Percentiles rank a stretch among this genome's conserved stretches.
Evolutionary conservation across 2,113 vertebrate species (phyloP).

Genomic region (Gulo gulo): DNA sequence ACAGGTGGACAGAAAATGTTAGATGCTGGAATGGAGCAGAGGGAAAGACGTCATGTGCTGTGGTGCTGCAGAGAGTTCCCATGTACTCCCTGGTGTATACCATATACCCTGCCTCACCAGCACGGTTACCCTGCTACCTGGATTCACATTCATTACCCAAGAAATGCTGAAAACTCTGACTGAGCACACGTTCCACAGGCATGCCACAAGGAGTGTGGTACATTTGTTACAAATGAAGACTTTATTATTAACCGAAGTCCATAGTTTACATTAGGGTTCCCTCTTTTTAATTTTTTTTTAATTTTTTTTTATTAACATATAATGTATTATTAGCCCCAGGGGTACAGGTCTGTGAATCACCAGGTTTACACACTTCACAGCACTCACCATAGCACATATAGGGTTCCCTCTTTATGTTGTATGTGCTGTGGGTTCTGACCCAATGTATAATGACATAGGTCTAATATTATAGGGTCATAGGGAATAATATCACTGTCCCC

Average conservation of each 20-base stretch:
- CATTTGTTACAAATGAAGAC: neutral
- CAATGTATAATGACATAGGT: neutral
- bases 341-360: no score
- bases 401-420: neutral
- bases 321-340: no score
- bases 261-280: neutral
- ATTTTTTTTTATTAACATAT: no score
- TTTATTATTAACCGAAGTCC: neutral
- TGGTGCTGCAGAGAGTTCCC: neutral
- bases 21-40: neutral
- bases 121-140: no score
- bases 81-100: neutral
- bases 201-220: neutral
- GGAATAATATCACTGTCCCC: neutral
- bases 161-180: neutral
- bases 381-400: no score
- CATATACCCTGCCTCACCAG: accelerated
- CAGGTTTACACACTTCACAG: no score
- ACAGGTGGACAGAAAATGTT: neutral
- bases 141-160: neutral
- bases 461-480: neutral
- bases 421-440: neutral
- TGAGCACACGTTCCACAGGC: neutral
- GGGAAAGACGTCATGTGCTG: neutral
- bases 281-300: neutral